Base-by-base conservation (phyloP, 2,888 invertebrate species). In the Tetranychus truncatus region DNA sequence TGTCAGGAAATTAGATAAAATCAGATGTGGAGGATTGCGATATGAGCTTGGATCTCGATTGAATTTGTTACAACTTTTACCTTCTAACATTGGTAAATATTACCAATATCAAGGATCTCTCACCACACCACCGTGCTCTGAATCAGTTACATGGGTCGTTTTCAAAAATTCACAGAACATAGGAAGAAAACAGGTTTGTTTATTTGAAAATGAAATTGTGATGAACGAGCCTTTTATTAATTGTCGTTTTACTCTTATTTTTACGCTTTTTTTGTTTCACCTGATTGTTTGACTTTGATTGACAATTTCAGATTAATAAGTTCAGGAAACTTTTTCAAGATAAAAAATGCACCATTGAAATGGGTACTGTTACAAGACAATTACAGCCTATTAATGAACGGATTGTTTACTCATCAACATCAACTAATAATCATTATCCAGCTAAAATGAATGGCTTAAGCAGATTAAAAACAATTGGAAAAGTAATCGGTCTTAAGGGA, bases 41-140 rank as follows among this genome's bases (percentile, higher is more conserved):
- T 24, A 20, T 45, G 45, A 72, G 9, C 34, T 72, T n/a, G 45
- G 45, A 69, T 11, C 21, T 45, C 45, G 72, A 44, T 18, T 72
- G 44, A 34, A 73, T 73, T 34, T 73, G 15, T 65, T 66, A 21
- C 21, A 20, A 65, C 6, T 73, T 8, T 55, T 74, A 24, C 67
- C 74, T 34, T 20, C 20, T n/a, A 45, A 9, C 21, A 8, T 74
- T n/a, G 34, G 44, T 45, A n/a, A 44, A 34, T 74, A 66, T 45
- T 74, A 67, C 44, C 74, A 46, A 34, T 74, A 74, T 74, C 45
- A 44, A 21, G 74, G 74, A 11, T 74, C 74, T n/a, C 45, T 66
- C 4, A 74, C 74, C 8, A 74, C 66, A 66, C 74, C 74, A 67
- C 74, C 74, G 5, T 74, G 74, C 44, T 20, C 66, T 34, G 67